These are phyloP conservation scores for Tachysurus vachellii DNA, from an alignment of 2,113 vertebrate species.

Conservation along the genomic window DNA sequence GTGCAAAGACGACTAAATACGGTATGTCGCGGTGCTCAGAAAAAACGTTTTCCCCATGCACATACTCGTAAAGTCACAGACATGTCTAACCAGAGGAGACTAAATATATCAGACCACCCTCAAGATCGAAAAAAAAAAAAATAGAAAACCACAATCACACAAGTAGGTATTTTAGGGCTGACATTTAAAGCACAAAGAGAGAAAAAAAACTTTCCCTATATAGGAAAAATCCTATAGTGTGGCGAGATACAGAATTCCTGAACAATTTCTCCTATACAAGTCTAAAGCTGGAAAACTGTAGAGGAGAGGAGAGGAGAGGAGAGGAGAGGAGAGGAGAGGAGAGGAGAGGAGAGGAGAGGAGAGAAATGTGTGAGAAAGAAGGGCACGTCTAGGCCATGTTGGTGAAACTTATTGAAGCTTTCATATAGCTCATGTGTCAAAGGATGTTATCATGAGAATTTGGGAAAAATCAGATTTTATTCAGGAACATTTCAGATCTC, in stretches of 20 bases:
- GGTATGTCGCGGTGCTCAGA: background rate
- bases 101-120: slow-evolving; percentile 15
- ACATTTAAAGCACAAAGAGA: background rate
- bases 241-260: background rate
- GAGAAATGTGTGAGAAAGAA: background rate
- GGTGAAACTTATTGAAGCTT: background rate
- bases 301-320: background rate
- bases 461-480: background rate
- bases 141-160: background rate
- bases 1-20: background rate
- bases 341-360: too few species aligned
- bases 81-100: background rate
- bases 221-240: background rate
- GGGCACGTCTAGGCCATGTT: background rate
- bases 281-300: background rate
- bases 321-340: background rate
- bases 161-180: background rate
- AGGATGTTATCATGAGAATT: too few species aligned
- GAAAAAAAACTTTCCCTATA: background rate
- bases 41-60: background rate
- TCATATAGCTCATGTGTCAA: background rate
- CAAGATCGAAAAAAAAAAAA: background rate
- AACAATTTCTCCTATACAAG: background rate
- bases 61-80: background rate
- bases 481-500: background rate